These are phyloP conservation scores for Poeciliopsis presidionis DNA, from an alignment of 2,797 vertebrate species.

Conservation along the genomic window DNA sequence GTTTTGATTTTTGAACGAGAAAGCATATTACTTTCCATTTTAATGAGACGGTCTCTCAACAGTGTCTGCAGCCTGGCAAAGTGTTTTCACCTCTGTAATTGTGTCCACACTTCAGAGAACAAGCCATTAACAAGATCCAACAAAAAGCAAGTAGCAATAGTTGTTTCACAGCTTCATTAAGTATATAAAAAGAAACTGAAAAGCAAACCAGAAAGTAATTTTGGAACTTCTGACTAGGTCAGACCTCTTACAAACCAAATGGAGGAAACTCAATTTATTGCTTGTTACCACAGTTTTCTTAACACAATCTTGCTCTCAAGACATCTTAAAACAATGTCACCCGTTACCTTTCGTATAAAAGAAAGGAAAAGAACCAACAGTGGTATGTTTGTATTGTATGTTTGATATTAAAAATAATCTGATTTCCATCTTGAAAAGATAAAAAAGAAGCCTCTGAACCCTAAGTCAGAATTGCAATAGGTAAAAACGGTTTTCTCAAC, in stretches of 20 bases:
- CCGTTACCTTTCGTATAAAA: background rate
- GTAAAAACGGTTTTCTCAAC: background rate
- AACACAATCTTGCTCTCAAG: no score
- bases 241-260: background rate
- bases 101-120: slow-evolving; percentile 48
- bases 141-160: slow-evolving; percentile 29
- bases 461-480: background rate
- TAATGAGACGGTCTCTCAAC: slow-evolving; percentile 66
- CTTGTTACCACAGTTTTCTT: background rate
- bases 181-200: background rate
- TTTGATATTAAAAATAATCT: background rate
- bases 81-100: slow-evolving; percentile 47
- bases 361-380: background rate
- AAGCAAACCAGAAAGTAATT: background rate
- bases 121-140: slow-evolving; percentile 35
- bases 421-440: background rate
- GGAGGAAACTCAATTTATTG: background rate
- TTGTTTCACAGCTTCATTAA: slow-evolving; percentile 31
- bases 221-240: background rate
- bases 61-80: slow-evolving; percentile 59
- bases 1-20: slow-evolving; percentile 57
- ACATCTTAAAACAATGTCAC: background rate
- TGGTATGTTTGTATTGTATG: background rate
- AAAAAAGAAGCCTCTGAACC: background rate
- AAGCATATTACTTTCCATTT: slow-evolving; percentile 72